These are phyloP conservation scores for Drosophila sucinea DNA, from an alignment of 1,140 invertebrate genomes.

Conservation along the genomic window DNA sequence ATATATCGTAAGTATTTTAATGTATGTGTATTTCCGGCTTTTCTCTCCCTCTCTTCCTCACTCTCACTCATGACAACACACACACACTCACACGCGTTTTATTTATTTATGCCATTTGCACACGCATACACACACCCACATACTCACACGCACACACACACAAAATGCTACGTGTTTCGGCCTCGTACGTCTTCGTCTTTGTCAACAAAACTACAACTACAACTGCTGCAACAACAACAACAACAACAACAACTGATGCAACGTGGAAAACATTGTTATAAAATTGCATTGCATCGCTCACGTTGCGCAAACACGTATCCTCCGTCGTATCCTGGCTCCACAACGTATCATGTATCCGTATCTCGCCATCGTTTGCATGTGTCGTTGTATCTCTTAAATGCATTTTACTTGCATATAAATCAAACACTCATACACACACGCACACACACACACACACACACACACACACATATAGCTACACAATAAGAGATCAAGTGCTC, in stretches of 20 bases:
- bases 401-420: conserved; percentile 81
- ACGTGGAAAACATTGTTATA: conserved; percentile 81
- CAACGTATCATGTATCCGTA: conserved; percentile 31
- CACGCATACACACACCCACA: conserved; percentile 48
- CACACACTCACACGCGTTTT: conserved; percentile 56
- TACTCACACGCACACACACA: conserved; percentile 18
- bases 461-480: conserved; percentile 84
- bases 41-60: conserved; percentile 19
- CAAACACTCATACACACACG: conserved; percentile 39
- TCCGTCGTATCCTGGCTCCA: conserved; percentile 26
- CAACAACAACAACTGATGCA: conserved; percentile 38
- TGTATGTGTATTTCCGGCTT: conserved; percentile 72
- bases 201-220: conserved; percentile 73
- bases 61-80: conserved; percentile 43
- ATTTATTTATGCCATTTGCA: conserved; percentile 79
- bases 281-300: conserved; percentile 80
- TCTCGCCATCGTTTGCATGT: conserved; percentile 38
- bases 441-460: conserved; percentile 34
- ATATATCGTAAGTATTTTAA: conserved; percentile 72
- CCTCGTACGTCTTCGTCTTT: conserved; percentile 80
- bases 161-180: conserved; percentile 38
- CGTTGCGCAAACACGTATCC: conserved; percentile 76
- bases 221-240: conserved; percentile 39
- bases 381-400: conserved; percentile 72
- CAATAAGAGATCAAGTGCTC: conserved; percentile 89